These are phyloP conservation scores for Pituophis catenifer DNA, from an alignment of 2,113 vertebrate species.

Conservation along the genomic window DNA sequence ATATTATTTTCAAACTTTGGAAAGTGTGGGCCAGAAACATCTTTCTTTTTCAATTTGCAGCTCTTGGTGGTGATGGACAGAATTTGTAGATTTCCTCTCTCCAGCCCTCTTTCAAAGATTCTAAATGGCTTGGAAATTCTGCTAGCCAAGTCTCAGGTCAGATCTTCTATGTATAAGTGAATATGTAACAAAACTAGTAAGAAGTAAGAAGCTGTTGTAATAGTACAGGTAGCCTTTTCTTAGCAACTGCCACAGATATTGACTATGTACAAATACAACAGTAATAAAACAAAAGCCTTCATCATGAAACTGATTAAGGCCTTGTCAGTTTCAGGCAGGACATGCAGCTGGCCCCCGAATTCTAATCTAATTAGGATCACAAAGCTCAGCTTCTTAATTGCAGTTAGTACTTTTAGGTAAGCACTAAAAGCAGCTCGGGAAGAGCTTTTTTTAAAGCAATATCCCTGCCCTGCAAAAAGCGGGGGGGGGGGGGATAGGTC, in stretches of 20 bases:
- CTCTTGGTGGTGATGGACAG: slow-evolving; percentile 86
- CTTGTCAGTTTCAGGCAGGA: not conserved
- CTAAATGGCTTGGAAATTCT: slow-evolving; percentile 96
- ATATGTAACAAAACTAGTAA: not conserved
- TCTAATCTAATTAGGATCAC: not conserved
- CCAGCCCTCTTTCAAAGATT: slow-evolving; percentile 91
- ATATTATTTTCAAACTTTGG: not conserved
- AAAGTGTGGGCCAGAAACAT: not conserved
- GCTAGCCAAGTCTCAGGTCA: slow-evolving; percentile 91
- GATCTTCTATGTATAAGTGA: not conserved
- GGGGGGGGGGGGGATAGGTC: accelerated
- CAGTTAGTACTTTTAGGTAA: not conserved
- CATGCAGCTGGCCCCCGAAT: not conserved
- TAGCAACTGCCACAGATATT: not conserved
- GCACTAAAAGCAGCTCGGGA: not conserved
- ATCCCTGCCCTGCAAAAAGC: not conserved
- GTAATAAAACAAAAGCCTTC: not conserved
- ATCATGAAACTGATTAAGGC: not conserved
- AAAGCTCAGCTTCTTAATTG: not conserved
- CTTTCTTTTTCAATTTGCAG: slow-evolving; percentile 63
- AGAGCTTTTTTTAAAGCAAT: not conserved
- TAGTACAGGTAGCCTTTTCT: not conserved
- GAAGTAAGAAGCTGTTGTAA: not conserved
- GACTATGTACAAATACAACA: not conserved
- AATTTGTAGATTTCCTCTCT: slow-evolving; percentile 85